Percentiles rank a stretch among this genome's conserved stretches.
Conservation (phyloP, 2,888 invertebrate genomes). For the Temnothorax ravouxi region DNA sequence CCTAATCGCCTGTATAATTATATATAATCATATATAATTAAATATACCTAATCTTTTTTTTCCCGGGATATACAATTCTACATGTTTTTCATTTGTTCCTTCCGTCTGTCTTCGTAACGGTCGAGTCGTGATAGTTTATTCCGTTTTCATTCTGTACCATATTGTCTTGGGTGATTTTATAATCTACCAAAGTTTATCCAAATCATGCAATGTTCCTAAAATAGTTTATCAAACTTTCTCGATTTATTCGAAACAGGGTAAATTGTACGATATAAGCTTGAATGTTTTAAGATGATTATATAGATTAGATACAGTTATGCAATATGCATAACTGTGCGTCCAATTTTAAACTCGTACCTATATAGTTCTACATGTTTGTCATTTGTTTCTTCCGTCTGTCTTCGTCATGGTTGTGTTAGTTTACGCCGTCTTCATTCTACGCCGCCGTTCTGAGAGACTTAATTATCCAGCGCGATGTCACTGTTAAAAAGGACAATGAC, state of each 20-base stretch:
- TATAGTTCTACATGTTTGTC: background rate
- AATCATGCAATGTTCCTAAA: no score
- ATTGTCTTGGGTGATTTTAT: background rate
- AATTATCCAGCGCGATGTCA: slow-evolving; percentile 78
- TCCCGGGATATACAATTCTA: background rate
- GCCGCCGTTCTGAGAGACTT: slow-evolving; percentile 68
- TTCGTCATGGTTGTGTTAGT: slow-evolving; percentile 21
- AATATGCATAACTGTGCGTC: background rate
- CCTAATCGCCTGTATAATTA: no score
- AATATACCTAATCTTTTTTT: no score
- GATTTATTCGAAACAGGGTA: background rate
- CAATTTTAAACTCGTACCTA: background rate
- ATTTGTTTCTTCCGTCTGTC: background rate
- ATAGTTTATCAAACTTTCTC: no score
- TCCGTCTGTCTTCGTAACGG: background rate
- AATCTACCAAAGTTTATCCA: no score
- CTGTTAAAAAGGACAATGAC: slow-evolving; percentile 74
- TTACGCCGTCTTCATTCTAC: slow-evolving; percentile 11
- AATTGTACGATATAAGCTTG: background rate
- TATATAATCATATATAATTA: no score
- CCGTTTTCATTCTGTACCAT: slow-evolving; percentile 6
- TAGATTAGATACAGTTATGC: background rate
- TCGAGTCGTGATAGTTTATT: slow-evolving; percentile 14
- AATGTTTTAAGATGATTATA: background rate
- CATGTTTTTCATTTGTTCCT: slow-evolving; percentile 5